Conservation (phyloP, 2,113 vertebrate genomes). For the Pteruthius melanotis region DNA sequence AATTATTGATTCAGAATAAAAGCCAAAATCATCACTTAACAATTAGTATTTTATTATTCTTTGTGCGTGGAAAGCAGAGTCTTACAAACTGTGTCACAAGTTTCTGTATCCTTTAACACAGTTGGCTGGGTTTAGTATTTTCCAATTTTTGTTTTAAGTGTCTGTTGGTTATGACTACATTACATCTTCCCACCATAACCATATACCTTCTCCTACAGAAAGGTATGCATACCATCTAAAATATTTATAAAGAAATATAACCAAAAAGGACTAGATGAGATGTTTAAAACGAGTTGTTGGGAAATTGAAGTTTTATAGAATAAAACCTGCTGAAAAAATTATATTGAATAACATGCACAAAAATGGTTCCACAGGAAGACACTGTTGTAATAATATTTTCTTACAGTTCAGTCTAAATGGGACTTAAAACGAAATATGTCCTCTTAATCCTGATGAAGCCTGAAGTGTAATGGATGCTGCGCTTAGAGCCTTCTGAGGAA, state of each 20-base stretch:
- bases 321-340: background rate
- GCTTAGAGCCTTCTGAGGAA: background rate
- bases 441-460: constrained; percentile 37
- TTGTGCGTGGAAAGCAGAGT: background rate
- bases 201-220: background rate
- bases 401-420: constrained; percentile 18
- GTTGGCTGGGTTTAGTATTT: background rate
- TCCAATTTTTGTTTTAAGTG: background rate
- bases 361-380: background rate
- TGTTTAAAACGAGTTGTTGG: background rate
- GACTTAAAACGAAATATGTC: constrained; percentile 17
- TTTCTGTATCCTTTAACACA: background rate
- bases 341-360: background rate
- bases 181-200: background rate
- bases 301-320: background rate
- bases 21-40: background rate
- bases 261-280: background rate
- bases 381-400: constrained; percentile 25
- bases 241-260: background rate
- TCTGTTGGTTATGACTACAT: background rate
- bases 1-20: background rate
- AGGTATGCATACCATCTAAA: background rate
- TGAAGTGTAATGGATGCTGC: constrained; percentile 14
- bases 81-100: background rate
- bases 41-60: background rate